Evolutionary conservation across 2,797 vertebrate genomes (phyloP).

Genomic region (Falco concolor): DNA sequence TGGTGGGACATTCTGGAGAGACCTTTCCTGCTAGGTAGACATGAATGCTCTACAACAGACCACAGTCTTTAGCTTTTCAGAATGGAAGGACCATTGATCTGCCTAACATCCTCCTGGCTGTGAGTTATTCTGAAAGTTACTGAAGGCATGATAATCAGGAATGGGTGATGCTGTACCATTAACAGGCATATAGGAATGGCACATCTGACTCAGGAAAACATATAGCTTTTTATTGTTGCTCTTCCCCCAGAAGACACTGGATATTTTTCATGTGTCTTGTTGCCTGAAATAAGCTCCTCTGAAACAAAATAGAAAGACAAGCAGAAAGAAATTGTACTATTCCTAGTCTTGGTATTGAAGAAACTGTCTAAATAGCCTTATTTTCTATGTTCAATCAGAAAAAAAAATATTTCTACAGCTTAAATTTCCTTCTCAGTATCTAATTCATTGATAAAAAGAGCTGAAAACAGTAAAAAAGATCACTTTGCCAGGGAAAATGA

Average conservation of each 20-base stretch:
- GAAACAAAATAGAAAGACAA: background rate
- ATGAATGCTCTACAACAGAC: background rate
- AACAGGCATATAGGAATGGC: background rate
- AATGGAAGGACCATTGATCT: rapidly evolving
- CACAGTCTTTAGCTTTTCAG: background rate
- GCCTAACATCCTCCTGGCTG: background rate
- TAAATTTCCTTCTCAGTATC: background rate
- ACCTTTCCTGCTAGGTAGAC: background rate
- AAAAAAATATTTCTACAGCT: background rate
- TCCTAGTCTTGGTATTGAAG: background rate
- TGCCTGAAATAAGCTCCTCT: background rate
- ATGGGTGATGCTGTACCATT: background rate
- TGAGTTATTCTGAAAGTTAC: background rate
- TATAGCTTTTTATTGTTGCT: rapidly evolving
- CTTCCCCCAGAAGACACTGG: background rate
- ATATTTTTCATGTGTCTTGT: background rate
- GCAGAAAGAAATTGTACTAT: background rate
- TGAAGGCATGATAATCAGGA: background rate
- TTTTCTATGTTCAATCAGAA: background rate
- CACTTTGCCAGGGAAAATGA: background rate
- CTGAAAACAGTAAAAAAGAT: background rate
- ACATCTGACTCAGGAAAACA: background rate
- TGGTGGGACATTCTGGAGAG: background rate
- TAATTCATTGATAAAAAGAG: background rate
- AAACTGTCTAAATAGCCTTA: background rate